Base-by-base conservation (phyloP, 2,888 invertebrate species). In the Mimumesa dahlbomi region DNA sequence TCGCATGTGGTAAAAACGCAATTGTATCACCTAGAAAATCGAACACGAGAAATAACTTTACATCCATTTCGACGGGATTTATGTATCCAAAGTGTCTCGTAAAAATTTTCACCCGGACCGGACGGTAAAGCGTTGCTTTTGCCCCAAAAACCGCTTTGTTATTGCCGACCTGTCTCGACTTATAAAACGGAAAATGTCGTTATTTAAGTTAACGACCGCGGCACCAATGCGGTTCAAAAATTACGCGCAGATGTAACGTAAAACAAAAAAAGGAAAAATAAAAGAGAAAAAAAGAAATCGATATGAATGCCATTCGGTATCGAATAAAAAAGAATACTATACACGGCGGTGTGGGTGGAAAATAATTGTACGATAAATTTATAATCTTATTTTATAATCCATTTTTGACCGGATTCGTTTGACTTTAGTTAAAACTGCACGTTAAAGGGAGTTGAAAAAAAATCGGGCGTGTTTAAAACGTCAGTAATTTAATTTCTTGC, bases 11-110 rank as follows among this genome's bases (percentile, higher is more conserved):
- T 49, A 58, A 53, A 53, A 48, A 36, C 46, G n/a, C 53, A 36
- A 58, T 65, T 56, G 59, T 11, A 9, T 6, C 49, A 25, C 7
- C 22, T 42, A 46, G 46, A 36, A 63, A 65, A 75, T 70, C 64
- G 73, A 70, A 66, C 66, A 53, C 61, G 67, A 50, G 65, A 68
- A 65, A 75, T 58, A 68, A 72, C 67, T 65, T 72, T 65, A 45
- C 59, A 56, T 50, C 62, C 65, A 62, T 71, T 75, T 50, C 49
- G 29, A 29, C 36, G 21, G 56, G 68, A 75, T 75, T 75, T 74
- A 71, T 61, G 66, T 42, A 13, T 19, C 7, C 49, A 54, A 16
- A 34, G 65, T 49, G 67, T 67, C 46, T 54, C 68, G 75, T 71
- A 74, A 75, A 75, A 75, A 63, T 71, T 58, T 64, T 56, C 63